Base-by-base conservation (phyloP, 2,113 vertebrate genomes). In the Eurypyga helias region DNA sequence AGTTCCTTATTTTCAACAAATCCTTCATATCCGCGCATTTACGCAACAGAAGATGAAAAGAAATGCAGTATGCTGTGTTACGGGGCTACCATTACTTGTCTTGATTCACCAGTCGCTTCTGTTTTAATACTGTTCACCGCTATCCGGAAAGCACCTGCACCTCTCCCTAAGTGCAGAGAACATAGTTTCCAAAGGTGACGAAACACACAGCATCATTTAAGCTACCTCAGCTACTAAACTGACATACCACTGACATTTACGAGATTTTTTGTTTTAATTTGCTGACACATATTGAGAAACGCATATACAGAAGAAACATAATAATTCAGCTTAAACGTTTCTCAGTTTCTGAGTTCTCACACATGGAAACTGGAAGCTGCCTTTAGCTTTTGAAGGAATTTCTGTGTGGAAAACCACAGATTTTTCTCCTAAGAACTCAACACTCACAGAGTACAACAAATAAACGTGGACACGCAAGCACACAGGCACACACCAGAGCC, bases 381-480 rank as follows among this genome's bases (percentile, higher is more conserved):
- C 75, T 24, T 71, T 6, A 28, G 21, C 43, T 91, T 83, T 54
- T 58, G 41, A 84, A 46, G 11, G 25, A 65, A 87, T 71, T 84
- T 62, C 51, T 36, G 10, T 7, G 17, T 16, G 31, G 31, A 72
- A 86, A 89, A 83, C 3, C 17, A 33, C 3, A 31, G 41, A 2
- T 6, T 11, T 70, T 91, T 93, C 76, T 25, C 20, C 48, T n/a
- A 33, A 19, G 17, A 87, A 57, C 67, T 36, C n/a, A 65, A 49
- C 7, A 26, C 11, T 75, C 0, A 0, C 17, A 16, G 11, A 61
- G 8, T 65, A 60, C 31, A 16, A 62, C 58, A 83, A 66, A 67
- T 9, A 48, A 80, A 48, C 0, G 1, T 1, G 3, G 21, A 46
- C 20, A 62, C 0, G 1, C 0, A 0, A 83, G 67, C 29, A 45